phyloP scores from a whole-genome alignment of 1,140 invertebrate species.

The Aleiodes sp. region DNA sequence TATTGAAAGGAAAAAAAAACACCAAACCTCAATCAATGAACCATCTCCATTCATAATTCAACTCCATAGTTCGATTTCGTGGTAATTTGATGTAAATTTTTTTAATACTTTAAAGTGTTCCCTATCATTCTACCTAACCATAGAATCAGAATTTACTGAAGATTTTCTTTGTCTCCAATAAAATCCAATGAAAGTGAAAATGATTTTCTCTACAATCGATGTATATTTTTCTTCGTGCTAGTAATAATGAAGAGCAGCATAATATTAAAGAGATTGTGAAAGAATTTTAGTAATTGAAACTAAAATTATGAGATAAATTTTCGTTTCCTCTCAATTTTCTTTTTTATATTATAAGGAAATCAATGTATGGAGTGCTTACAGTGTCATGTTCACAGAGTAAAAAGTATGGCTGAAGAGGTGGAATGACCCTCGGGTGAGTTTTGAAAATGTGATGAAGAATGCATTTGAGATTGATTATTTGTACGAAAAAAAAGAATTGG shows the following conservation, averaged over 20 bases:
- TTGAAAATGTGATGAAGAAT: neutral
- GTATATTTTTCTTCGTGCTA: slow-evolving; percentile 1
- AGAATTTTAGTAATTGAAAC: neutral
- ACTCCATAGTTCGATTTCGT: slow-evolving; percentile 5
- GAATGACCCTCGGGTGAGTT: neutral
- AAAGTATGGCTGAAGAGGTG: neutral
- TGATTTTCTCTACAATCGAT: neutral
- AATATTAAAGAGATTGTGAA: neutral
- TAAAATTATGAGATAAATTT: neutral
- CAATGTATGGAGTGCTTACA: neutral
- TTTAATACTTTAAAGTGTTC: neutral
- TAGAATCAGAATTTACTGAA: neutral
- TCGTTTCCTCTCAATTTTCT: neutral
- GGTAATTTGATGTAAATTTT: neutral
- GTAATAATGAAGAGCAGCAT: neutral
- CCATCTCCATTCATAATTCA: neutral
- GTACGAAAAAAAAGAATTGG: neutral
- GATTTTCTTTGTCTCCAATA: neutral
- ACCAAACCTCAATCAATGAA: neutral
- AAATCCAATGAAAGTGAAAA: slow-evolving; percentile 3
- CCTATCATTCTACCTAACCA: neutral
- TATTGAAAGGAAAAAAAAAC: neutral
- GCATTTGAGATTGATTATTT: too few relatives aligned
- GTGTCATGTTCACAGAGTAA: neutral
- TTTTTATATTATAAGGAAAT: neutral